These are phyloP conservation scores for Tyrophagus putrescentiae DNA, from an alignment of 1,140 invertebrate species.

Conservation along the genomic window DNA sequence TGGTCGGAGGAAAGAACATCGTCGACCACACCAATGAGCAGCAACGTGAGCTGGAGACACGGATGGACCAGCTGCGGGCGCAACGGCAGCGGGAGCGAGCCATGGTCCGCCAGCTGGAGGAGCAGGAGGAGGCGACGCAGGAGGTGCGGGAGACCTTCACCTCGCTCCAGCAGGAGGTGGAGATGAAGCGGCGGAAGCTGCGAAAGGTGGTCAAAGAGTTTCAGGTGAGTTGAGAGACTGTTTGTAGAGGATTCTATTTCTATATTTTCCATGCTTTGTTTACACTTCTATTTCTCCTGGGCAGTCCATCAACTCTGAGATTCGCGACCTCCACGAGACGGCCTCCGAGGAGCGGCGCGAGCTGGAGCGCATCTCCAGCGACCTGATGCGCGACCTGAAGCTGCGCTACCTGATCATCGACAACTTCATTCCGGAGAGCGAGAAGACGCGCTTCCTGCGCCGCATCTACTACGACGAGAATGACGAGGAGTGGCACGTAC, in stretches of 20 bases:
- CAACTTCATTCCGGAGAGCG: conserved; percentile 72
- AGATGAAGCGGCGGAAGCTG: conserved; percentile 74
- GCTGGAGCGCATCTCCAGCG: conserved; percentile 59
- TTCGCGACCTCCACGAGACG: conserved; percentile 65
- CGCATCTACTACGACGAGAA: conserved; percentile 63
- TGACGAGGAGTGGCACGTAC: conserved; percentile 59
- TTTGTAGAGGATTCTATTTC: too few relatives aligned
- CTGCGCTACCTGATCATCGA: conserved; percentile 51
- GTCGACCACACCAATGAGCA: conserved; percentile 79
- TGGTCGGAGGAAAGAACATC: conserved; percentile 68
- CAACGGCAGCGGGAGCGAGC: conserved; percentile 56
- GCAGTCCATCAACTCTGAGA: conserved; percentile 47
- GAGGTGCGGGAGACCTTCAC: conserved; percentile 69
- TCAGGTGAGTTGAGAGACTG: neutral
- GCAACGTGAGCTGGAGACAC: conserved; percentile 61
- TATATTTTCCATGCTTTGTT: too few relatives aligned
- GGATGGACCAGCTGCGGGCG: conserved; percentile 62
- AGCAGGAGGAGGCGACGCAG: conserved; percentile 69
- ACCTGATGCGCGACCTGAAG: conserved; percentile 52
- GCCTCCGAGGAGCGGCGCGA: conserved; percentile 61
- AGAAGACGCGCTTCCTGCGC: conserved; percentile 62
- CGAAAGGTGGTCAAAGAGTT: conserved; percentile 51
- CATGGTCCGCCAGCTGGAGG: conserved; percentile 68
- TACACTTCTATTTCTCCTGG: neutral
- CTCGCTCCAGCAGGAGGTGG: conserved; percentile 76